Conservation (phyloP, 1,140 invertebrate species). For the Antheraea pernyi region DNA sequence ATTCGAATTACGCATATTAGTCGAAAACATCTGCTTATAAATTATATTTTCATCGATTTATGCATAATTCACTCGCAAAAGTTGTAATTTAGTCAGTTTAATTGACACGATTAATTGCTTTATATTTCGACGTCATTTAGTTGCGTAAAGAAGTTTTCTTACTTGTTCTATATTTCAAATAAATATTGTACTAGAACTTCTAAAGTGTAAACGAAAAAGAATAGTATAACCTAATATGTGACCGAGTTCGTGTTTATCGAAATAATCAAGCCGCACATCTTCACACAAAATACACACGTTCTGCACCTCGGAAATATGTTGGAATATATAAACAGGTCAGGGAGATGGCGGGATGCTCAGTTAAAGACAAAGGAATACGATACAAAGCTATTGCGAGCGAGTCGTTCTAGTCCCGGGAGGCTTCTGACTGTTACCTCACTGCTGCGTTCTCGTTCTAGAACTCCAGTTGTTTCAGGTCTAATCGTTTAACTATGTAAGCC, state of each 20-base stretch:
- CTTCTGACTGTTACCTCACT: conserved; percentile 42
- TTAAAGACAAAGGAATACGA: conserved; percentile 47
- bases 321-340: conserved; percentile 34
- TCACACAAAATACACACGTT: conserved; percentile 2
- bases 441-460: conserved; percentile 36
- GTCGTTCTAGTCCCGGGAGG: conserved; percentile 42
- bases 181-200: background rate
- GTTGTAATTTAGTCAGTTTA: no score
- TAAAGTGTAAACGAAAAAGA: background rate
- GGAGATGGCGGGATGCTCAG: conserved; percentile 39
- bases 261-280: conserved; percentile 22
- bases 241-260: conserved; percentile 16
- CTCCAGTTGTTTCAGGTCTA: conserved; percentile 40
- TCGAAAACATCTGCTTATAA: no score
- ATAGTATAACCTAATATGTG: background rate
- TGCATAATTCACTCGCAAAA: no score
- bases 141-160: background rate
- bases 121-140: no score
- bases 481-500: background rate
- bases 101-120: no score
- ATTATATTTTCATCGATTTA: no score
- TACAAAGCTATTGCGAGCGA: conserved; percentile 44
- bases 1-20: no score
- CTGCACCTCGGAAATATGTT: conserved; percentile 28
- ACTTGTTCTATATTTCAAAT: background rate